Evolutionary conservation across 1,140 invertebrate genomes (phyloP), one percentile per base, ranked within the genome.

Genomic region (Cyclina sinensis): DNA sequence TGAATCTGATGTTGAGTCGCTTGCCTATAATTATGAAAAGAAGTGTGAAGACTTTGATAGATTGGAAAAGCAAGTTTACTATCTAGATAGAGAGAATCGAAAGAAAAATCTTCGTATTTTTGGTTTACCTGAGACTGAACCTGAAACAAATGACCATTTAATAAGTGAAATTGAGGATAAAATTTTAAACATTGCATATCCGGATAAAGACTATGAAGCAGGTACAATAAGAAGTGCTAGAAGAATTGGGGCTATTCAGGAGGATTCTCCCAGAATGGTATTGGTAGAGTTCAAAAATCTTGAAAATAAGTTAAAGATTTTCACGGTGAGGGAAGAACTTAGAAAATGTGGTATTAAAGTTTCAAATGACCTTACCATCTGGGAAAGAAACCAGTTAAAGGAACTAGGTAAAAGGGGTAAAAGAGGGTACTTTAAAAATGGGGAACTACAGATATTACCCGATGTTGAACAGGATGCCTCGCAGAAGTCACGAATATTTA

Each of bases 211-310:
- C n/a, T n/a, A n/a, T n/a, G n/a, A n/a, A n/a, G n/a, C n/a, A n/a
- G n/a, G n/a, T n/a, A n/a, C n/a, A n/a, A n/a, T n/a, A n/a, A n/a
- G n/a, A n/a, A n/a, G n/a, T n/a, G n/a, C n/a, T n/a, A n/a, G n/a
- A n/a, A n/a, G n/a, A n/a, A n/a, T n/a, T n/a, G n/a, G n/a, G n/a
- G n/a, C n/a, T n/a, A 24, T 21, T 24, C n/a, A 79, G 14, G 74
- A 79, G 48, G 74, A 51, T 21, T 14, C 48, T 12, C 74, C 74
- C 24, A 79, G 74, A 79, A 79, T 79, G 74, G n/a, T 79, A 18
- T 24, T 79, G 16, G 46, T 51, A 18, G 51, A 79, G 51, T 51
- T 51, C 16, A 46, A 51, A 51, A 51, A 46, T 79, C n/a, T n/a
- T n/a, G n/a, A 79, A n/a, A 16, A 48, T 79, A 79, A 79, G 3